These are phyloP conservation scores for Lymantria monacha DNA, from an alignment of 2,888 invertebrate genomes.

Conservation along the genomic window DNA sequence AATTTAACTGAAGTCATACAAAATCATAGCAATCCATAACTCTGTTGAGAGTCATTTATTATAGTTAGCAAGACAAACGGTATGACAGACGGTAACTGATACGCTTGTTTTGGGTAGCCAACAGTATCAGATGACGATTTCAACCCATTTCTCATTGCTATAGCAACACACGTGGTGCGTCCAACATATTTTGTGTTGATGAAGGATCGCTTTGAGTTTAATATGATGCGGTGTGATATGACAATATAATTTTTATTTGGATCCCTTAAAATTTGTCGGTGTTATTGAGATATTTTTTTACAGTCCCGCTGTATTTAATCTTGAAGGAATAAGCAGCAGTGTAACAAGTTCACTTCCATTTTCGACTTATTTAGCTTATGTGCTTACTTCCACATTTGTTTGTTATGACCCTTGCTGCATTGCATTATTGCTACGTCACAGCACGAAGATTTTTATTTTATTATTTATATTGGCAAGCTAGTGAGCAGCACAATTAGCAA, in stretches of 20 bases:
- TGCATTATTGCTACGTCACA: too few species aligned
- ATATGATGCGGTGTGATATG: background rate
- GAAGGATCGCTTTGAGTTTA: background rate
- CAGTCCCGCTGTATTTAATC: too few species aligned
- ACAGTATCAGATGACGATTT: slow-evolving; percentile 28
- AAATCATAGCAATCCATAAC: slow-evolving; percentile 5
- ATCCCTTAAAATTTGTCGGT: background rate
- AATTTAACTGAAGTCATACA: background rate
- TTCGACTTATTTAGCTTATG: too few species aligned
- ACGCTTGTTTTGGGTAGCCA: slow-evolving; percentile 26
- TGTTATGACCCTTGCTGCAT: too few species aligned
- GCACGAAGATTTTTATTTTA: too few species aligned
- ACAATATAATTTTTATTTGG: too few species aligned
- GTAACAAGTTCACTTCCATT: too few species aligned
- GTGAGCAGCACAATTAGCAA: too few species aligned
- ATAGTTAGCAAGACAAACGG: slow-evolving; percentile 19
- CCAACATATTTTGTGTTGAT: slow-evolving; percentile 6
- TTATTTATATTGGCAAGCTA: too few species aligned
- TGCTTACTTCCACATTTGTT: too few species aligned
- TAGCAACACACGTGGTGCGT: slow-evolving; percentile 4
- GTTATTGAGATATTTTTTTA: too few species aligned
- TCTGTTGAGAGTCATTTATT: slow-evolving; percentile 20
- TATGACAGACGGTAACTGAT: slow-evolving; percentile 33
- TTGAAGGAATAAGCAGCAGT: too few species aligned
- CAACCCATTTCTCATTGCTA: slow-evolving; percentile 2